Conservation (phyloP, 2,888 invertebrate species). For the Stenodema calcarata region DNA sequence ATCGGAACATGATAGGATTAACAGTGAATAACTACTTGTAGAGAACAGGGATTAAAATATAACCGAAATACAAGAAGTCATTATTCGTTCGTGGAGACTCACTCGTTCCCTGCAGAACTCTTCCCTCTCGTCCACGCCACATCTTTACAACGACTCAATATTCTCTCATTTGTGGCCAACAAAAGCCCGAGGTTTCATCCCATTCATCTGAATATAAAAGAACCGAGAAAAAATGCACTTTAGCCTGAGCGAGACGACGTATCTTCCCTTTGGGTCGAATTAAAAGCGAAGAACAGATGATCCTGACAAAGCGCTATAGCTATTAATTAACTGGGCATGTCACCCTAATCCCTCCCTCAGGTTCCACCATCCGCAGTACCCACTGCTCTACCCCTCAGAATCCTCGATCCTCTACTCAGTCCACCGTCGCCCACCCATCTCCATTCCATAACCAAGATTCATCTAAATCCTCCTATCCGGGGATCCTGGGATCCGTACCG, state of each 20-base stretch:
- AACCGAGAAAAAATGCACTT: not conserved
- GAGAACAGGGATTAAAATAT: too few relatives aligned
- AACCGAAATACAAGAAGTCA: too few relatives aligned
- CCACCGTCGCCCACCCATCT: not conserved
- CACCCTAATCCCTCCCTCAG: conserved; percentile 32
- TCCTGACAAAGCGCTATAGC: conserved; percentile 35
- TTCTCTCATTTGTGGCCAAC: not conserved
- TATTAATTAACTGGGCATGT: conserved; percentile 34
- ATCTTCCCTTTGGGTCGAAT: not conserved
- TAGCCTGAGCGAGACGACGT: not conserved
- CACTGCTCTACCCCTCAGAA: not conserved
- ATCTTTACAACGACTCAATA: not conserved
- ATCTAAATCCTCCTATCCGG: conserved; percentile 24
- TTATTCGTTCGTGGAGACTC: too few relatives aligned
- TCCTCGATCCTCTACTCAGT: not conserved
- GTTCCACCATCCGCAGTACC: not conserved
- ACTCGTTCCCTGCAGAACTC: too few relatives aligned
- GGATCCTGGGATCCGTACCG: not conserved
- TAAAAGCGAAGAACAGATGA: conserved; percentile 11
- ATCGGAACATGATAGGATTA: too few relatives aligned
- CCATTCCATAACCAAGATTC: conserved; percentile 22
- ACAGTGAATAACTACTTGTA: too few relatives aligned
- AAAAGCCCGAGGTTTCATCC: not conserved
- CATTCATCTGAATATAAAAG: not conserved
- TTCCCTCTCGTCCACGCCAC: not conserved